Conservation (phyloP, 2,797 vertebrate species). For the Parauchenoglanis ngamensis region DNA sequence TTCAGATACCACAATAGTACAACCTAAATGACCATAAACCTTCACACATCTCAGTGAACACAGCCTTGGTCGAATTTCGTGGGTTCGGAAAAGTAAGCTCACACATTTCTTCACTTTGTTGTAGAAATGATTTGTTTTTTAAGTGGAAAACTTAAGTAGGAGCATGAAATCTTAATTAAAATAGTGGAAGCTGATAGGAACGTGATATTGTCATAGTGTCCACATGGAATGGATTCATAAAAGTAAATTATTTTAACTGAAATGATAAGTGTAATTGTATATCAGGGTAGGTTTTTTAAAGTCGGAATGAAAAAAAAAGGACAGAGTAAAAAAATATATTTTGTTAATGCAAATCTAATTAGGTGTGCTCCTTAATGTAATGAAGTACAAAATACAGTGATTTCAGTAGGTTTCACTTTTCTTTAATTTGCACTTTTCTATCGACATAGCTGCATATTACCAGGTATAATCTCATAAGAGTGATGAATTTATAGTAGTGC, state of each 20-base stretch:
- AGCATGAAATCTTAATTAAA: background rate
- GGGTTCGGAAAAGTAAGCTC: background rate
- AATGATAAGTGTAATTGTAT: background rate
- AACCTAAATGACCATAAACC: background rate
- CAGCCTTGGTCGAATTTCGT: background rate
- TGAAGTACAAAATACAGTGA: background rate
- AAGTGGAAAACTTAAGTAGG: background rate
- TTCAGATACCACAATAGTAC: background rate
- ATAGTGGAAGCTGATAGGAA: background rate
- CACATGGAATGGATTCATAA: background rate
- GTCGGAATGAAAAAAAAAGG: background rate
- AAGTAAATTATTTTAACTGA: background rate
- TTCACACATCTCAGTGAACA: background rate
- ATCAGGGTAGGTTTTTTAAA: background rate
- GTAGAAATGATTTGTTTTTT: background rate
- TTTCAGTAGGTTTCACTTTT: background rate
- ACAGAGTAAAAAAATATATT: background rate
- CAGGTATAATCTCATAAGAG: background rate
- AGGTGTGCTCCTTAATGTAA: background rate
- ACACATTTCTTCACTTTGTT: conserved; percentile 5
- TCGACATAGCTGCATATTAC: background rate
- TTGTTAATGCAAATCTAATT: background rate
- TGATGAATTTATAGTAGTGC: background rate
- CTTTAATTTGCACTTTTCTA: background rate
- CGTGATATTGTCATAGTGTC: background rate